Evolutionary conservation across 2,113 vertebrate species (phyloP), one percentile per base, ranked within the genome.

Genomic region (Bungarus multicinctus): DNA sequence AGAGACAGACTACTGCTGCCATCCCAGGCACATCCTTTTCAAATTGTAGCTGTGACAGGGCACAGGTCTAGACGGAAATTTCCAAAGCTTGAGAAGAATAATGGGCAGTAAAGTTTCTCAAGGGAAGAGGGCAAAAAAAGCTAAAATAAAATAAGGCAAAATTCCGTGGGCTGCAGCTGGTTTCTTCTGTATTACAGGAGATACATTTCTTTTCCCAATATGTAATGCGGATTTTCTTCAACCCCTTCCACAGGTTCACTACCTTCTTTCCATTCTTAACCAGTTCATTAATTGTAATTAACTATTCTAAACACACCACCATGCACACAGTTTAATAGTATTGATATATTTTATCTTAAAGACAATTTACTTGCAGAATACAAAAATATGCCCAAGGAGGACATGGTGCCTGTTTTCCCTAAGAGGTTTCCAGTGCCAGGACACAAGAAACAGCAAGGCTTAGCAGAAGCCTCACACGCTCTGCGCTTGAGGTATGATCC

Each of bases 261-360:
- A 7, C 18, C 34, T 43, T 43, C 74, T 43, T 81, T 43, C 34
- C 74, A 39, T 8, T 81, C 34, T 39, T 10, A 81, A 81, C 7
- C 18, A 7, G 74, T 43, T 81, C 34, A 3, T 81, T 22, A 22
- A 81, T 9, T 81, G 3, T 43, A 22, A 43, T 39, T 43, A 43
- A 18, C 18, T 5, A 0, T 53, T 22, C n/a, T 23, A 55, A 23
- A 20, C 54, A 93, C 23, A 52, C 74, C 88, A 5, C 9, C 25
- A 89, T 39, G 64, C 4, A 39, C n/a, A 25, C 22, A 45, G 27
- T n/a, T 60, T 85, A 86, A 45, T 93, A 89, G 90, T 91, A 91
- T 92, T 39, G 53, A 92, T 92, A 93, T 89, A 93, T 89, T 94
- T 94, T 93, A 93, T 91, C 90, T 93, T 94, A 89, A 94, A 94